Base-by-base conservation (phyloP, 2,113 vertebrate species). In the Ciconia stormi region DNA sequence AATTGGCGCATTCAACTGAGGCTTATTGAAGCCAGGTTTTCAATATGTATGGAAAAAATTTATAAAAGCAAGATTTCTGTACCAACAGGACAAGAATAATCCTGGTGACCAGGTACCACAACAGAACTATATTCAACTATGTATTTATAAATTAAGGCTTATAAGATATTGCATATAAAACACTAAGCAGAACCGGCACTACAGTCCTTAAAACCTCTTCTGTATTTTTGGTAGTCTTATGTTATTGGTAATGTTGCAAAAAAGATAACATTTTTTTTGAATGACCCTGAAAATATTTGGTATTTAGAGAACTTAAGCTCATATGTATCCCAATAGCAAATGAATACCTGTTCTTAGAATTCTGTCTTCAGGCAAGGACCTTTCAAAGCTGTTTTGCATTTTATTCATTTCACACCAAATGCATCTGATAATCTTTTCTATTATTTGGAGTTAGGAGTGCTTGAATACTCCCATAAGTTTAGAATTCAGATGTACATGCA, bases 381-480 rank as follows among this genome's bases (percentile, higher is more conserved):
- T 96, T 97, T 94, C 76, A 98, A 95, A 95, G 32, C 38, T 94
- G 29, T 77, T 97, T 95, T 95, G 89, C 88, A 96, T 96, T 96
- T 97, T 95, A 86, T 90, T 97, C 79, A 95, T 97, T 98, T 98
- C 94, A 97, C 72, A 96, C 66, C 58, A 97, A 91, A 67, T 92
- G 89, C 94, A 93, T 96, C 89, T 96, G 53, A 86, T 97, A 96
- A 95, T 94, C 56, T 91, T 69, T 89, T 94, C 90, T 84, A 93
- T 96, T 96, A 95, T 97, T 77, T 89, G 56, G 79, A 26, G 78
- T 97, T 96, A 97, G 49, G 77, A 96, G 72, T 87, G 72, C 85
- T 97, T 94, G 87, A 97, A 79, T 46, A 93, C 50, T 72, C 42
- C 47, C 47, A 27, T 73, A 80, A 97, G 58, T 72, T 79, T 94